These are phyloP conservation scores for Solenopsis fugax DNA, from an alignment of 1,140 invertebrate species.

Conservation along the genomic window DNA sequence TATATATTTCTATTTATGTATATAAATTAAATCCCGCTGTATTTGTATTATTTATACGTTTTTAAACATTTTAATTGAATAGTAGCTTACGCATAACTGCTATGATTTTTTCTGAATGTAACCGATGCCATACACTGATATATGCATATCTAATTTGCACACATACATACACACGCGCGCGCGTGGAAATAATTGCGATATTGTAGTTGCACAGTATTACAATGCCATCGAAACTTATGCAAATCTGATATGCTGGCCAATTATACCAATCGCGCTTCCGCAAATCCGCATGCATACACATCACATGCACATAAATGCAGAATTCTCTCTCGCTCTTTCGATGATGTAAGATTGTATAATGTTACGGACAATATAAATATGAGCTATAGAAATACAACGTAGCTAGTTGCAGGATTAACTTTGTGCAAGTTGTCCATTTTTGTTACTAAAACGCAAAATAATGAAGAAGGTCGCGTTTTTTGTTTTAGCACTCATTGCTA, in stretches of 20 bases:
- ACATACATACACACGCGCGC: background rate
- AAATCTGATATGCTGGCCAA: slow-evolving; percentile 52
- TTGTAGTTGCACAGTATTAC: background rate
- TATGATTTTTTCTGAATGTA: background rate
- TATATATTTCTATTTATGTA: background rate
- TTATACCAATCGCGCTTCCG: slow-evolving; percentile 37
- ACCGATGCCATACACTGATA: no score
- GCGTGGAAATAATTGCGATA: slow-evolving; percentile 11
- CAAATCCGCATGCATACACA: slow-evolving; percentile 17
- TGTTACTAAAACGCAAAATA: background rate
- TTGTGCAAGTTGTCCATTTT: background rate
- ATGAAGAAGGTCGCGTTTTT: slow-evolving; percentile 21
- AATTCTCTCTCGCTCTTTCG: slow-evolving; percentile 1
- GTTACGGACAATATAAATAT: slow-evolving; percentile 45
- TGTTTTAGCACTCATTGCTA: background rate
- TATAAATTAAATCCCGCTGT: background rate
- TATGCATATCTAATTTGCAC: background rate
- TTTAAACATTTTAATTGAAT: slow-evolving; percentile 2
- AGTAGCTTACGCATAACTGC: background rate
- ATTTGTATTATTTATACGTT: background rate
- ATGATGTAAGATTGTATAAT: slow-evolving; percentile 42
- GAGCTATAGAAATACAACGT: slow-evolving; percentile 10
- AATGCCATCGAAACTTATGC: slow-evolving; percentile 39
- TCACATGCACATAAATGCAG: background rate
- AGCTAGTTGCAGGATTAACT: slow-evolving; percentile 29